These are phyloP conservation scores for Drosophila pseudotakahashii DNA, from an alignment of 2,888 invertebrate species.

Conservation along the genomic window DNA sequence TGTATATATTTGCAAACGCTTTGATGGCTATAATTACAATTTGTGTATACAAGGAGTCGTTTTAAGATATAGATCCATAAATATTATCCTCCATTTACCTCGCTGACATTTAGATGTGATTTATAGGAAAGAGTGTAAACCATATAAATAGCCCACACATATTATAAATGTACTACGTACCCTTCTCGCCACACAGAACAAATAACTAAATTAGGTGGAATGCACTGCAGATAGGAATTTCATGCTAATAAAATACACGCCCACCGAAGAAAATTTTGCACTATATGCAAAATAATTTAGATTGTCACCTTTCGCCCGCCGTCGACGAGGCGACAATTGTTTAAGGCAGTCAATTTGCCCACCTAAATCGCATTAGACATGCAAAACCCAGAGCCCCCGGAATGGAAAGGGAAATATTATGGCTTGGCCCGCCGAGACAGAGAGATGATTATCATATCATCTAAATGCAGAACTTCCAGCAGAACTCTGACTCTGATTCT, in stretches of 20 bases:
- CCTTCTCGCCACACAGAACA: background rate
- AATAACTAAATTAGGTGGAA: slow-evolving; percentile 26
- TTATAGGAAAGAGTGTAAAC: slow-evolving; percentile 8
- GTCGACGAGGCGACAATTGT: slow-evolving; percentile 28
- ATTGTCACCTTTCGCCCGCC: slow-evolving; percentile 41
- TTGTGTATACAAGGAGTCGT: background rate
- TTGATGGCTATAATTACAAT: background rate
- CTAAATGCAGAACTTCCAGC: slow-evolving; percentile 26
- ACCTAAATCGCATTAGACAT: slow-evolving; percentile 40
- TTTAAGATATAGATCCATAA: background rate
- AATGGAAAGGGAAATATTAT: slow-evolving; percentile 22
- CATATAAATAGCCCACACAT: background rate
- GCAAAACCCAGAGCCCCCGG: slow-evolving; percentile 17
- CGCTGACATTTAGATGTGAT: slow-evolving; percentile 4
- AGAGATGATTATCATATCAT: slow-evolving; percentile 34
- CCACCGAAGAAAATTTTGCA: slow-evolving; percentile 20
- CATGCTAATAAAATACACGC: slow-evolving; percentile 32
- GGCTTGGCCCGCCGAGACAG: slow-evolving; percentile 9
- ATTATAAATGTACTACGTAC: background rate
- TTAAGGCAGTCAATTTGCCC: slow-evolving; percentile 26
- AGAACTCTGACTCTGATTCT: slow-evolving; percentile 34
- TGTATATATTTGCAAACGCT: background rate
- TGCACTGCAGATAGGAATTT: slow-evolving; percentile 34
- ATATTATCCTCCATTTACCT: slow-evolving; percentile 2
- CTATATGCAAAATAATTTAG: slow-evolving; percentile 31